Evolutionary conservation across 2,888 invertebrate species (phyloP).

Genomic region (Lymantria monacha): DNA sequence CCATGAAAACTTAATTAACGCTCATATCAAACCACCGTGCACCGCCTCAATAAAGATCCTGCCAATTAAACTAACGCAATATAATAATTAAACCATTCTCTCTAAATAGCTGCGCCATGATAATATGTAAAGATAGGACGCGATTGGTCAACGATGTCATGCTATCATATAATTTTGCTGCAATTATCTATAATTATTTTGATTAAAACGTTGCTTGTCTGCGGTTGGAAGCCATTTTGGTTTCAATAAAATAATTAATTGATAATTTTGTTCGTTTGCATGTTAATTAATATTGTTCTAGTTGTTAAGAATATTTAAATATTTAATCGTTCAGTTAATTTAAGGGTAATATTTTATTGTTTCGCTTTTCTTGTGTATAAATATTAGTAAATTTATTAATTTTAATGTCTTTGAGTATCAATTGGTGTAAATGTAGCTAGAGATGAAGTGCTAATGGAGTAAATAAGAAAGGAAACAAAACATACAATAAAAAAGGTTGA

Average conservation of each 20-base stretch:
- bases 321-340: background rate
- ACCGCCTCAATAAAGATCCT: slow-evolving; percentile 1
- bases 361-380: background rate
- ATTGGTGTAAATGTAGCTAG: too few relatives aligned
- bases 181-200: slow-evolving; percentile 30
- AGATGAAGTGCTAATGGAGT: too few relatives aligned
- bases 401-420: too few relatives aligned
- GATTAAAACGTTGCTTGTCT: slow-evolving; percentile 26
- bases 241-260: slow-evolving; percentile 14
- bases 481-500: too few relatives aligned
- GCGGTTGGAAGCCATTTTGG: slow-evolving; percentile 15
- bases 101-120: slow-evolving; percentile 29
- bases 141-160: slow-evolving; percentile 22
- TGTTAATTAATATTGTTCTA: slow-evolving; percentile 5
- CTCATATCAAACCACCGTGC: background rate
- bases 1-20: too few relatives aligned
- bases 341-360: background rate
- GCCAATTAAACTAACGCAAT: slow-evolving; percentile 20
- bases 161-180: slow-evolving; percentile 30
- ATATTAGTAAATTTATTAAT: background rate
- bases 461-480: too few relatives aligned
- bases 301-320: background rate
- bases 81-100: slow-evolving; percentile 30
- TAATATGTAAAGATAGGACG: slow-evolving; percentile 8
- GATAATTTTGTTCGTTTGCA: slow-evolving; percentile 8